phyloP scores from a whole-genome alignment of 1,140 invertebrate genomes.

The Delia radicum region DNA sequence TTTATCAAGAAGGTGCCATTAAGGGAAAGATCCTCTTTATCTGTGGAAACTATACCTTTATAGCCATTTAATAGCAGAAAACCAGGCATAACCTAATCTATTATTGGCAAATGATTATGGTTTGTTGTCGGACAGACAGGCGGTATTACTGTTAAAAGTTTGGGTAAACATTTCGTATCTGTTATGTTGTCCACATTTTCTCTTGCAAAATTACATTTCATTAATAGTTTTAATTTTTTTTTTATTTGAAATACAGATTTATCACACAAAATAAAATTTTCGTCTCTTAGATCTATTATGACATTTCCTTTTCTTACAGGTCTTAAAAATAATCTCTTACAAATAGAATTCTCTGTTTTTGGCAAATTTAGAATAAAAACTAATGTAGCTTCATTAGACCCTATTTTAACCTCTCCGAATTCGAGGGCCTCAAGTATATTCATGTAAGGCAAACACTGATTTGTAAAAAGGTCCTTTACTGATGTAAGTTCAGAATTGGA shows the following conservation, averaged over 20 bases:
- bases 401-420: not conserved
- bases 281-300: too few relatives aligned
- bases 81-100: not conserved
- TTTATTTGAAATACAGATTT: not conserved
- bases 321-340: too few relatives aligned
- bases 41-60: not conserved
- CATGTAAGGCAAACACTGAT: too few relatives aligned
- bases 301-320: too few relatives aligned
- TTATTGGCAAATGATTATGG: not conserved
- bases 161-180: not conserved
- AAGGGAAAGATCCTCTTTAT: not conserved
- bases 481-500: too few relatives aligned
- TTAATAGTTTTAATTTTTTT: not conserved
- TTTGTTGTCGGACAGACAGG: not conserved
- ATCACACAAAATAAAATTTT: not conserved
- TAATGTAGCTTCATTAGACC: not conserved
- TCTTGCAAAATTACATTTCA: not conserved
- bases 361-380: not conserved
- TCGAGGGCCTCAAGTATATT: not conserved
- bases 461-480: too few relatives aligned
- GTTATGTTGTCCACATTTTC: not conserved
- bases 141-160: not conserved
- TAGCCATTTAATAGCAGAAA: not conserved
- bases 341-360: not conserved
- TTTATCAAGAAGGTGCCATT: not conserved